Conservation (phyloP, 2,888 invertebrate genomes). For the Autographa pulchrina region DNA sequence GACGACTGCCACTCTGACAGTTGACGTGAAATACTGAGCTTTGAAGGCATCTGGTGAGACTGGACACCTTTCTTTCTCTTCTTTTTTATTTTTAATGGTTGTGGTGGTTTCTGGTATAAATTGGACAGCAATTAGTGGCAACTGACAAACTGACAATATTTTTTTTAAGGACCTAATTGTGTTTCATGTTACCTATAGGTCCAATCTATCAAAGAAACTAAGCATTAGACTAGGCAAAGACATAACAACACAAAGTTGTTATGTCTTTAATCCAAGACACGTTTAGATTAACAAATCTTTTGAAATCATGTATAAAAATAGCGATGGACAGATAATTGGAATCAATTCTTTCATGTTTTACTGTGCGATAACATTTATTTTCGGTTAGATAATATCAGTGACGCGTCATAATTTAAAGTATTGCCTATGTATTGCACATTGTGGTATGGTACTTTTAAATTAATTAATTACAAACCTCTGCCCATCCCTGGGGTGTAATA, state of each 20-base stretch:
- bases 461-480: conserved; percentile 23
- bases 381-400: not conserved
- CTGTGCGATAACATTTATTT: not conserved
- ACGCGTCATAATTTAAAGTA: too few species aligned
- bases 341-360: not conserved
- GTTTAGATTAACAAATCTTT: too few species aligned
- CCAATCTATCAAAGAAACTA: too few species aligned
- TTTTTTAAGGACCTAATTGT: too few species aligned
- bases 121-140: too few species aligned
- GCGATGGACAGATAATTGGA: not conserved
- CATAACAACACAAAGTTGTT: too few species aligned
- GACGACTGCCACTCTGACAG: not conserved
- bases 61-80: not conserved
- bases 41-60: not conserved
- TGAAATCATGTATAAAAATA: not conserved
- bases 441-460: not conserved
- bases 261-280: too few species aligned
- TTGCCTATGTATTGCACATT: conserved; percentile 5
- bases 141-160: too few species aligned
- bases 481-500: conserved; percentile 25
- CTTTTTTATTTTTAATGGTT: not conserved
- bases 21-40: not conserved
- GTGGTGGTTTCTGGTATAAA: not conserved
- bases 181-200: too few species aligned
- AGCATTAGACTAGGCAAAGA: too few species aligned